These are phyloP conservation scores for Phrynocephalus versicolor DNA, from an alignment of 2,113 vertebrate genomes.

Conservation along the genomic window DNA sequence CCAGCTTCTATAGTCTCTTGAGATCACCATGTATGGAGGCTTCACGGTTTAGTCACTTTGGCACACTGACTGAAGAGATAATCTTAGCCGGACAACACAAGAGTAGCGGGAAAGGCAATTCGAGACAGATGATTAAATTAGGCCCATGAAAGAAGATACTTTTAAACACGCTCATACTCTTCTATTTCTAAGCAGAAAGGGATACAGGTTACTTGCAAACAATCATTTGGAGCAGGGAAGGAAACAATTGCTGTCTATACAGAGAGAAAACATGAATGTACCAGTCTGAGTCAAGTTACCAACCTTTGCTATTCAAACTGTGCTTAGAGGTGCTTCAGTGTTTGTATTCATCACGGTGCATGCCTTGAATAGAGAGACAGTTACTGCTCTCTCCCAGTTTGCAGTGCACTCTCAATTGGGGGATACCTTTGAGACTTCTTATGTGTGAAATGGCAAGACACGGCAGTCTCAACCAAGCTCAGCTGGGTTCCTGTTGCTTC, in stretches of 20 bases:
- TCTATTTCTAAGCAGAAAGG: constrained; percentile 24
- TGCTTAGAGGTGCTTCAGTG: not conserved
- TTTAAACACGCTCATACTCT: constrained; percentile 25
- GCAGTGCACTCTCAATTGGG: no score
- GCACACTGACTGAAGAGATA: constrained; percentile 19
- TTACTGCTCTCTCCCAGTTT: no score
- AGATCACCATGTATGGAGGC: constrained; percentile 43
- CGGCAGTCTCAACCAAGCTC: not conserved
- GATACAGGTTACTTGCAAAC: constrained; percentile 43
- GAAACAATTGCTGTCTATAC: constrained; percentile 15
- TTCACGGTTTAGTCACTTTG: constrained; percentile 43
- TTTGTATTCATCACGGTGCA: not conserved
- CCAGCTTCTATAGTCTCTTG: constrained; percentile 12
- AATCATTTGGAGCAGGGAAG: not conserved
- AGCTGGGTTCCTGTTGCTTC: not conserved
- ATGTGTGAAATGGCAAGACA: not conserved
- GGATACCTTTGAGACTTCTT: no score
- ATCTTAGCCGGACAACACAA: constrained; percentile 51
- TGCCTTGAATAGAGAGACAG: no score
- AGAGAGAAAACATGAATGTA: not conserved
- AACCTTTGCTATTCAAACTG: not conserved
- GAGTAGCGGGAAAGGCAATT: constrained; percentile 58
- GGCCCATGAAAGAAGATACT: constrained; percentile 50
- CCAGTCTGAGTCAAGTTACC: not conserved
- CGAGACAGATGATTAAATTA: constrained; percentile 42